Base-by-base conservation (phyloP, 2,888 invertebrate genomes). In the Ceramica pisi region DNA sequence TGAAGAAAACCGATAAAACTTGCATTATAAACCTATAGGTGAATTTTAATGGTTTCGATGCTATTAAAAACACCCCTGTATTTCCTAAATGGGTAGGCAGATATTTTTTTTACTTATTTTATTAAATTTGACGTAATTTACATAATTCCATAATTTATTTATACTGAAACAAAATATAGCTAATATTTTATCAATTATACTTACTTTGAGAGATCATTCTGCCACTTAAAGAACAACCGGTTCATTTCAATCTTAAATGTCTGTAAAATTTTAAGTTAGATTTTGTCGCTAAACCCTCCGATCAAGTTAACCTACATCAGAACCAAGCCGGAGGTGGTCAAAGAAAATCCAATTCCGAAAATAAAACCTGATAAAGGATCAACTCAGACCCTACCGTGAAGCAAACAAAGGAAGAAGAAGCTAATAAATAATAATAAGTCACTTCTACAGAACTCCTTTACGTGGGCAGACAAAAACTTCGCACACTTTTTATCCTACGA, bases 381-480 rank as follows among this genome's bases (percentile, higher is more conserved):
- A 73, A 65, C 67, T 71, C 50, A 12, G 64, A 65, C 61, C 78
- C 67, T 57, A 56, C 64, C 41, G 61, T 23, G 23, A 57, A n/a
- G 35, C 68, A 73, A 62, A 78, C 78, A 78, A 78, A 57, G 31
- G 19, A 63, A 48, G 46, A 53, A 62, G 26, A 46, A 68, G 16
- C 53, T 68, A 73, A 78, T 78, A 78, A 78, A 78, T 73, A 78
- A 78, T 78, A 78, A 68, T 78, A 78, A 73, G 65, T 57, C 75
- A 61, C 53, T 80, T n/a, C 19, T 56, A 57, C 48, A 55, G 67
- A 71, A 65, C 60, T 46, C 53, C 56, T 26, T 12, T 50, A 67
- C 41, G 46, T 48, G 53, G 26, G 2, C 57, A 63, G 23, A 71
- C 56, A 80, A 80, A 80, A 71, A 67, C 31, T 63, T 62, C 31